phyloP scores from a whole-genome alignment of 2,888 invertebrate species.

The Rhamphomyia laevipes region DNA sequence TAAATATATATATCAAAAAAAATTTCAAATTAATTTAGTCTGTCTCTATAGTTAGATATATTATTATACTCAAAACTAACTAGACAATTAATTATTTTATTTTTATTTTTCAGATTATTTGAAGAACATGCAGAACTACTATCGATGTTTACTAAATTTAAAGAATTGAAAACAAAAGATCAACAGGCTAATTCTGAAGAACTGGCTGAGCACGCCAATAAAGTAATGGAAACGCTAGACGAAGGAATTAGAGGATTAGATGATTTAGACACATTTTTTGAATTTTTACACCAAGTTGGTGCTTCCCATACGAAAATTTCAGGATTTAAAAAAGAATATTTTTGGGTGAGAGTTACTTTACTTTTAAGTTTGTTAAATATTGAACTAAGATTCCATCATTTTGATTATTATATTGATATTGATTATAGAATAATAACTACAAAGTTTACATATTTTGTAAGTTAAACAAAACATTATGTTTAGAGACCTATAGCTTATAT shows the following conservation, averaged over 20 bases:
- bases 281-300: constrained; percentile 71
- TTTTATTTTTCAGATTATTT: constrained; percentile 55
- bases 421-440: too few relatives aligned
- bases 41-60: neutral
- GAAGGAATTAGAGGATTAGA: constrained; percentile 80
- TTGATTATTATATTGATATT: too few relatives aligned
- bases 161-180: constrained; percentile 63
- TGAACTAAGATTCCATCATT: too few relatives aligned
- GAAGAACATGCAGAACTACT: constrained; percentile 73
- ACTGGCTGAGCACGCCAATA: constrained; percentile 74
- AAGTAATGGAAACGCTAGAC: constrained; percentile 81
- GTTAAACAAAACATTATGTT: too few relatives aligned
- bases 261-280: constrained; percentile 72
- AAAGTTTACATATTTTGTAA: too few relatives aligned
- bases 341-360: constrained; percentile 56
- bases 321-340: constrained; percentile 75
- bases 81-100: neutral
- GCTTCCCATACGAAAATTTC: constrained; percentile 73
- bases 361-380: too few relatives aligned
- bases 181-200: constrained; percentile 72
- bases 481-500: too few relatives aligned
- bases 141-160: constrained; percentile 69
- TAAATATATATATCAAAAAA: constrained; percentile 20
- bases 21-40: neutral
- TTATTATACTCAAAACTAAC: neutral